Evolutionary conservation across 2,888 invertebrate genomes (phyloP), one percentile per base, ranked within the genome.

Genomic region (Dexiosoma caninum): DNA sequence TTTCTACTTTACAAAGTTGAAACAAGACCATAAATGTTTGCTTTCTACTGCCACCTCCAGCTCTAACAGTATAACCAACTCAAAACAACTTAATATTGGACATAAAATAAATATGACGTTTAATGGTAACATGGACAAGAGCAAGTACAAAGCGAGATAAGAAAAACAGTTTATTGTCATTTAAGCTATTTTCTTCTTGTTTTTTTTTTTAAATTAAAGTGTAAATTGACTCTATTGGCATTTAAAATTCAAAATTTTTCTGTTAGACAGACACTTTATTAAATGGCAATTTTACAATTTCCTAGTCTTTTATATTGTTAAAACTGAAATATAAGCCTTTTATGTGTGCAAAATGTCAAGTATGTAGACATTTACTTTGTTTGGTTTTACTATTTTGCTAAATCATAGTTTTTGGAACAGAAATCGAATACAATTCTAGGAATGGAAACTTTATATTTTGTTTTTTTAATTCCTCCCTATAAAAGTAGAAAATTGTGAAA

Each of bases 271-370:
- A 40, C 30, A 60, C 30, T 51, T 60, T 60, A 21, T 40, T 49
- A 51, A 60, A 40, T 60, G 59, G 30, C 27, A 27, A 30, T 59
- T 40, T 40, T 40, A 10, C 37, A 59, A 70, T 57, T 69, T 69
- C n/a, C n/a, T n/a, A n/a, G n/a, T 69, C 35, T 35, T 46, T 35
- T 35, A 6, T 9, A 2, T 55, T 32, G 9, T 27, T 19, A n/a
- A 40, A 30, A 55, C 21, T 27, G 27, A 27, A 27, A 27, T 5
- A 5, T 5, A 27, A 27, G 3, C 27, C 27, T 27, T 27, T 6
- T 27, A 27, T 27, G 27, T 27, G 27, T 27, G 27, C 6, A 27
- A 27, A 27, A 27, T 27, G 27, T 3, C 4, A 27, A 27, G 6
- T 27, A 6, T 27, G 27, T 27, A 27, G 6, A 27, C 6, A 27